Evolutionary conservation across 2,113 vertebrate species (phyloP), one percentile per base, ranked within the genome.

Genomic region (Monopterus albus): DNA sequence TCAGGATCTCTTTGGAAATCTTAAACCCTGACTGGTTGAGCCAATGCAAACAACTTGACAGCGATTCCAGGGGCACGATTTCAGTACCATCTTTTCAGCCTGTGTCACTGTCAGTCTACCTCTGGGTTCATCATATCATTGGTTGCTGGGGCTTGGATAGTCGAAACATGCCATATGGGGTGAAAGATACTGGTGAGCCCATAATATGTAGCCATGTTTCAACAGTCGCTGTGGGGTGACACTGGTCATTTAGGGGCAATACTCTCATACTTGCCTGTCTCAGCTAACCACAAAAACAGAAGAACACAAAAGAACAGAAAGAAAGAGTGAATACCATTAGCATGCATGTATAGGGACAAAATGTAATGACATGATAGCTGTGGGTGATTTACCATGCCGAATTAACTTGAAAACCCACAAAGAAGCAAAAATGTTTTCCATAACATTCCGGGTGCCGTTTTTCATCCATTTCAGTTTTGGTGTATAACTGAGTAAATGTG

Each of bases 251-350:
- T 56, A 74, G 23, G 40, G 59, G 82, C 66, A 84, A 81, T 70
- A 55, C 71, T 83, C 86, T 86, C 70, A 93, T 94, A 94, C 93
- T 94, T 94, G 92, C 93, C 93, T 93, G 89, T 85, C 86, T 93
- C 91, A 94, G 92, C 92, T 94, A 90, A 91, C 89, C 87, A 93
- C 81, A 88, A 83, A 83, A 78, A 90, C 62, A 89, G 73, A 75
- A 71, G 76, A 67, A 72, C 61, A 77, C 67, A 85, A 79, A 91
- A 75, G 67, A 78, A 86, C 79, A 90, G 75, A 91, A 88, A 83
- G 78, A 91, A 88, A 91, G 69, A 83, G 86, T 90, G 88, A 91
- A 85, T 81, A 89, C 74, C 55, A 38, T 72, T 68, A 49, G 64
- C 88, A 90, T 87, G 89, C 86, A 68, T 46, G 73, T 71, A 78